Percentiles rank a stretch among this genome's conserved stretches.
phyloP scores from a whole-genome alignment of 2,888 invertebrate genomes.

The Pharmacophagus antenor region DNA sequence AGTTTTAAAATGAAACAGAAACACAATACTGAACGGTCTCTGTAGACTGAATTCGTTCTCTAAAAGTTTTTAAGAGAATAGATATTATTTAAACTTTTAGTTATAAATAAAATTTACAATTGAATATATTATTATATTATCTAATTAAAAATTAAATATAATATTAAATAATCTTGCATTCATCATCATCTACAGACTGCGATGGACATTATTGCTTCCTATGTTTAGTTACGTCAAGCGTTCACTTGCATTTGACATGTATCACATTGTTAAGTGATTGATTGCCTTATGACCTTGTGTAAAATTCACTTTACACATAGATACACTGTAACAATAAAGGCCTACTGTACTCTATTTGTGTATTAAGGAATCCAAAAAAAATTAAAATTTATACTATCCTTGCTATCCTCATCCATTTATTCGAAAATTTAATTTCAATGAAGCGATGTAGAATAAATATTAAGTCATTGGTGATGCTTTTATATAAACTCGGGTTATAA shows the following conservation, averaged over 20 bases:
- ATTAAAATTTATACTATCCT: too few species aligned
- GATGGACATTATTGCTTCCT: background rate
- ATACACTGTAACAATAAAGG: too few species aligned
- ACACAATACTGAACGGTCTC: too few species aligned
- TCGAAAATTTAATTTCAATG: background rate
- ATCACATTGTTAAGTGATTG: background rate
- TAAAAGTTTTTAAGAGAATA: background rate
- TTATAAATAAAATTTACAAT: background rate
- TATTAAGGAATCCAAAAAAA: too few species aligned
- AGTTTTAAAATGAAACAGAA: too few species aligned
- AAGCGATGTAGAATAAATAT: constrained; percentile 16
- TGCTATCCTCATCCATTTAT: background rate
- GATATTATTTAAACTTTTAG: background rate
- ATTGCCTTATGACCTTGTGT: background rate
- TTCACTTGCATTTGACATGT: constrained; percentile 1
- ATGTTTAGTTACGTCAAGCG: background rate
- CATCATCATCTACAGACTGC: background rate
- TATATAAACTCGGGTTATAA: constrained; percentile 6
- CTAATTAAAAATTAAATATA: too few species aligned
- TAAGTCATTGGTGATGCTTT: constrained; percentile 10
- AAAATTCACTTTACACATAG: background rate
- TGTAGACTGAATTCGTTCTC: too few species aligned
- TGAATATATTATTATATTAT: background rate
- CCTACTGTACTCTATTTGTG: too few species aligned
- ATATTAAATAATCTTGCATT: too few species aligned